phyloP scores from a whole-genome alignment of 2,888 invertebrate species.

The Leptogaster cylindrica region DNA sequence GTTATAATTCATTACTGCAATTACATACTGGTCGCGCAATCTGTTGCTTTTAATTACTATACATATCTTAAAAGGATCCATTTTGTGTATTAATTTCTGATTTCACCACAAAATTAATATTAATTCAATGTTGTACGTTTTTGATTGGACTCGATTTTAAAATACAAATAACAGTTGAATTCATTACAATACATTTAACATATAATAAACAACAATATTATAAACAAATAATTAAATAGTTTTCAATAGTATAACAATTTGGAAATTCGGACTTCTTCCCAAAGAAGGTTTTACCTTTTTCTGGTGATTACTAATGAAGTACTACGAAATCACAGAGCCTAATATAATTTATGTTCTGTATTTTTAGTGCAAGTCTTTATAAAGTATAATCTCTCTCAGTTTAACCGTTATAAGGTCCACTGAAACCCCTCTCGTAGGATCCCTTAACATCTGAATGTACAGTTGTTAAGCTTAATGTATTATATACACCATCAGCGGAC shows the following conservation, averaged over 20 bases:
- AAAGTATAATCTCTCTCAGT: background rate
- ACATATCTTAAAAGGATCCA: too few species aligned
- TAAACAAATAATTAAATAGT: constrained; percentile 41
- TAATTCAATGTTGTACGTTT: too few species aligned
- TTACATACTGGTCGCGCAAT: too few species aligned
- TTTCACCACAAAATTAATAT: too few species aligned
- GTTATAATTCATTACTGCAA: too few species aligned
- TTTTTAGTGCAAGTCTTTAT: constrained; percentile 13
- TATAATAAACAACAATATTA: constrained; percentile 40
- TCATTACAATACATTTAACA: constrained; percentile 37
- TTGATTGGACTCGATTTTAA: background rate
- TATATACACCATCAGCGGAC: constrained; percentile 64
- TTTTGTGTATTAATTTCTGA: too few species aligned
- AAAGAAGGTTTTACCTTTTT: constrained; percentile 13
- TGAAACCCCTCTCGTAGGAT: constrained; percentile 1
- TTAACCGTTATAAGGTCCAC: constrained; percentile 25
- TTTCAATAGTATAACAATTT: constrained; percentile 38
- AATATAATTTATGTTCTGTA: constrained; percentile 1
- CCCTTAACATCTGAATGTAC: constrained; percentile 5
- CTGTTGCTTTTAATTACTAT: too few species aligned
- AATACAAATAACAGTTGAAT: constrained; percentile 32
- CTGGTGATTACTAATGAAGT: constrained; percentile 25
- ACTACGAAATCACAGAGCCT: constrained; percentile 29
- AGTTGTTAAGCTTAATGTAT: constrained; percentile 49
- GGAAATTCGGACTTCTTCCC: constrained; percentile 6